phyloP scores from a whole-genome alignment of 2,113 vertebrate species.

The Callionymus lyra region DNA sequence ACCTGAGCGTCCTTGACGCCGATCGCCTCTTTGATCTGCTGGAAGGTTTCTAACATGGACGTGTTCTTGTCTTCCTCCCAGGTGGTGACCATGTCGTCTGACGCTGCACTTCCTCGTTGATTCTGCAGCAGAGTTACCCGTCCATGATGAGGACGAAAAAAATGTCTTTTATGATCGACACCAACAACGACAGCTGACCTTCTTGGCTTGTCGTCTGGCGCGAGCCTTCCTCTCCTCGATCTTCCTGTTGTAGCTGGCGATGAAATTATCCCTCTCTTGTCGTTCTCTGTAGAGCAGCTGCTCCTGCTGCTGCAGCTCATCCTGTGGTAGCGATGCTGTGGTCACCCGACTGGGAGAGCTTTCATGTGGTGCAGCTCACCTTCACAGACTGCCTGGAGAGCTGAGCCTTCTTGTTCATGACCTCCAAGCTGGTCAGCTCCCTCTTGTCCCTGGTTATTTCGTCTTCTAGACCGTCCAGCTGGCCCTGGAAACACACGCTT shows the following conservation, averaged over 20 bases:
- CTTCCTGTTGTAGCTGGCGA: conserved; percentile 65
- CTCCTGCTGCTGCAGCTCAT: conserved; percentile 69
- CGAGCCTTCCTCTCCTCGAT: conserved; percentile 68
- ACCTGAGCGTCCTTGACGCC: conserved; percentile 67
- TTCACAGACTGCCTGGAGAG: conserved; percentile 67
- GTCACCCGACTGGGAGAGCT: not conserved
- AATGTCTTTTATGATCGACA: not conserved
- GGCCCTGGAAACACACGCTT: conserved; percentile 68
- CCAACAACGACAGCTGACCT: conserved; percentile 65
- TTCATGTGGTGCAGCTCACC: conserved; percentile 44
- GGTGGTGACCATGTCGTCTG: too few species aligned
- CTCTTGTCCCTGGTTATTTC: conserved; percentile 64
- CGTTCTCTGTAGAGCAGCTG: conserved; percentile 66
- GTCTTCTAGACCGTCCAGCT: conserved; percentile 68
- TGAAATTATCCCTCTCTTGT: conserved; percentile 64
- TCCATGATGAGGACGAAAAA: conserved; percentile 29
- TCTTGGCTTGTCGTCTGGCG: conserved; percentile 65
- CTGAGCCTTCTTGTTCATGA: conserved; percentile 63
- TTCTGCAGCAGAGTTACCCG: conserved; percentile 45
- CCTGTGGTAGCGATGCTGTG: conserved; percentile 40
- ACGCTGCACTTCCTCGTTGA: conserved; percentile 1
- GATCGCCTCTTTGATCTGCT: conserved; percentile 70
- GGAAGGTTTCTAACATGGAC: conserved; percentile 63
- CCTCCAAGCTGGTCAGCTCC: conserved; percentile 65
- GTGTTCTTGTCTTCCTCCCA: conserved; percentile 52